phyloP scores from a whole-genome alignment of 2,888 invertebrate species.

The Oligia fasciuncula region DNA sequence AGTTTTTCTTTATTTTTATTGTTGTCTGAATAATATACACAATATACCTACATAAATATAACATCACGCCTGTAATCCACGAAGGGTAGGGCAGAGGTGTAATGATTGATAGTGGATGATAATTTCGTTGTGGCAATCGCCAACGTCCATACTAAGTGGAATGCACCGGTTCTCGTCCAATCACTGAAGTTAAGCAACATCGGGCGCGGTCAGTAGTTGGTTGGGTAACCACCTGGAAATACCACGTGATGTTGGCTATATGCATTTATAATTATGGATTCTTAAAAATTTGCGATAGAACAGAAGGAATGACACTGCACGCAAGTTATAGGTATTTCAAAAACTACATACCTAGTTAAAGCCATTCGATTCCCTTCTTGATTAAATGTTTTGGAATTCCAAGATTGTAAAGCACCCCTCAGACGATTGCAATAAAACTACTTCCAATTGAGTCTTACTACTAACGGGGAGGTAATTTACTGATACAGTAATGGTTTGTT shows the following conservation, averaged over 20 bases:
- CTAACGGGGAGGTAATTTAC: conserved; percentile 54
- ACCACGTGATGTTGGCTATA: conserved; percentile 75
- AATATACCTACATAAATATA: neutral
- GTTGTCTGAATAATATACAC: no score
- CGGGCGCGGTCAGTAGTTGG: conserved; percentile 81
- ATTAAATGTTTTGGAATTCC: conserved; percentile 24
- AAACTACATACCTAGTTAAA: neutral
- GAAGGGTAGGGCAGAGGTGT: neutral
- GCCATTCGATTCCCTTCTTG: conserved; percentile 3
- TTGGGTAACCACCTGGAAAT: conserved; percentile 81
- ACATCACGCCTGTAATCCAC: neutral
- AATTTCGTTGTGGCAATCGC: neutral
- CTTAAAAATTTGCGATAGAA: neutral
- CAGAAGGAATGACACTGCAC: no score
- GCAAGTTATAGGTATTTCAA: neutral
- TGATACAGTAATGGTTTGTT: conserved; percentile 58
- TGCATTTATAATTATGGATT: neutral
- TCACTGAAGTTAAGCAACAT: conserved; percentile 73
- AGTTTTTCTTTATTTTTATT: neutral
- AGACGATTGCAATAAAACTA: conserved; percentile 53
- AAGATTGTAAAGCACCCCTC: conserved; percentile 32
- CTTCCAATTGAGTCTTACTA: conserved; percentile 51
- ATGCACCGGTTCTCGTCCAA: conserved; percentile 74
- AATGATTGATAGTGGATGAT: neutral
- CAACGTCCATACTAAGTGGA: conserved; percentile 80